These are phyloP conservation scores for Dryococelus australis DNA, from an alignment of 2,888 invertebrate species.

Conservation along the genomic window DNA sequence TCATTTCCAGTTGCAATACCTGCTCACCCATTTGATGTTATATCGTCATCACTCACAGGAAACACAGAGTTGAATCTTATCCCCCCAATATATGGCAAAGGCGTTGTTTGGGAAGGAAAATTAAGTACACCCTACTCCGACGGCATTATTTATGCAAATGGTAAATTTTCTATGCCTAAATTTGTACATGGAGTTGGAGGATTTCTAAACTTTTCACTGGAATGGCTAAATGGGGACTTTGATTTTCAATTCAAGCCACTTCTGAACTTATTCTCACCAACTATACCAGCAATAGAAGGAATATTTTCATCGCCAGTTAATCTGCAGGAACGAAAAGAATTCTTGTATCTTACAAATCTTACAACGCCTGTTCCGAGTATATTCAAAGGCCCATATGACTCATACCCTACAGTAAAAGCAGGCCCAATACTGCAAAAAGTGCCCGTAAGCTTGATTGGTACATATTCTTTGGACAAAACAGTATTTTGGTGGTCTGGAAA, in stretches of 20 bases:
- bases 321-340: constrained; percentile 12
- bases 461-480: constrained; percentile 24
- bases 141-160: background rate
- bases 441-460: background rate
- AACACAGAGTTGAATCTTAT: background rate
- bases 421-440: background rate
- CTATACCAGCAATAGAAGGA: background rate
- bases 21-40: constrained; percentile 8
- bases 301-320: constrained; percentile 19
- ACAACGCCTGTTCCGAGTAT: background rate
- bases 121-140: background rate
- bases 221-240: constrained; percentile 33
- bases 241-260: background rate
- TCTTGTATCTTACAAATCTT: constrained; percentile 16
- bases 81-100: background rate
- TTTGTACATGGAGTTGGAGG: constrained; percentile 12
- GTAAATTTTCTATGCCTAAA: constrained; percentile 30
- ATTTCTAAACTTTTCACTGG: background rate
- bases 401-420: background rate
- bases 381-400: background rate
- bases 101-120: constrained; percentile 30
- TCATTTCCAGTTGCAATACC: constrained; percentile 24
- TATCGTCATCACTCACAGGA: background rate
- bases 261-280: background rate
- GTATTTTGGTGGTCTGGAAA: constrained; percentile 29